Percentiles rank a stretch among this genome's conserved stretches.
phyloP scores from a whole-genome alignment of 2,797 vertebrate genomes.

The Dromococcyx pavoninus region DNA sequence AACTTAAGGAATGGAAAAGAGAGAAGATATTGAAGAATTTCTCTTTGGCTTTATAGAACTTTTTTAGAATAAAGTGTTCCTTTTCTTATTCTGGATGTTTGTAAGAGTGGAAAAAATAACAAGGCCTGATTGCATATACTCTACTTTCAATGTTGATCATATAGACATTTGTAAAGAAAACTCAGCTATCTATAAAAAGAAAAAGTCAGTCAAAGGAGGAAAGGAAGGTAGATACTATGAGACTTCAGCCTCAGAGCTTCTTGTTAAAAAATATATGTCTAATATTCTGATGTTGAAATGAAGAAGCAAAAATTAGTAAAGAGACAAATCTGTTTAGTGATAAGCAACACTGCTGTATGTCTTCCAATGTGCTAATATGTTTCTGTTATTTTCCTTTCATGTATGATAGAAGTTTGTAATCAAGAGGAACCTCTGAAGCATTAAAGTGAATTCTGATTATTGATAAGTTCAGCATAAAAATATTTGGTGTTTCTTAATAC shows the following conservation, averaged over 20 bases:
- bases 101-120: not conserved
- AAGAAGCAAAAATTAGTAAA: not conserved
- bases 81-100: not conserved
- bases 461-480: not conserved
- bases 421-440: not conserved
- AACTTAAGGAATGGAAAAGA: not conserved
- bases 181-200: not conserved
- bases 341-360: not conserved
- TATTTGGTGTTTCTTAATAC: not conserved
- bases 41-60: rapidly evolving
- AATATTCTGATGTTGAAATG: not conserved
- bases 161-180: not conserved
- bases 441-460: not conserved
- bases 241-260: not conserved
- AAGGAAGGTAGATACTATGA: not conserved
- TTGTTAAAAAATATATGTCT: not conserved
- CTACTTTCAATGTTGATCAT: not conserved
- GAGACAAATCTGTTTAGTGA: not conserved
- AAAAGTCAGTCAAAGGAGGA: not conserved
- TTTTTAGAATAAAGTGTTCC: not conserved
- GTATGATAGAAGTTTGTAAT: not conserved
- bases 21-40: not conserved
- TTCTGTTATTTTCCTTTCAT: not conserved
- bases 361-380: not conserved
- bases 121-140: not conserved